Conservation (phyloP, 2,888 invertebrate genomes). For the Hyppa rectilinea region DNA sequence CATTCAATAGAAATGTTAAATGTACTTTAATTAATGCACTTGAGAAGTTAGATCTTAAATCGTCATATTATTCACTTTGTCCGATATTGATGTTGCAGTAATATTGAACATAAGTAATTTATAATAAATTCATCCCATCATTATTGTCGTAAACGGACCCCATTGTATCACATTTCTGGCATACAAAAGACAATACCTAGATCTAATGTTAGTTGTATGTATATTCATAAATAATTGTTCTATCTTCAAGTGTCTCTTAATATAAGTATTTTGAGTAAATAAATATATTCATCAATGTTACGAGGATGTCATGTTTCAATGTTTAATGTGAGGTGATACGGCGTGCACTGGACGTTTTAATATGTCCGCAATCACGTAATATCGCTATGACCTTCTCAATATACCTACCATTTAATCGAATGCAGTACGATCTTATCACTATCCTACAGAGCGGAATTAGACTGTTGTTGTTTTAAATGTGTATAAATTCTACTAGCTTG, state of each 20-base stretch:
- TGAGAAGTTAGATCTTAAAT: slow-evolving; percentile 78
- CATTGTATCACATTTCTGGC: slow-evolving; percentile 87
- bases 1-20: slow-evolving; percentile 77
- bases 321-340: slow-evolving; percentile 75
- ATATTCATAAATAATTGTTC: slow-evolving; percentile 90
- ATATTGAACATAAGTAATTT: slow-evolving; percentile 77
- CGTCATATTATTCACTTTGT: slow-evolving; percentile 74
- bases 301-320: slow-evolving; percentile 78
- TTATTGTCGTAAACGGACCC: slow-evolving; percentile 80
- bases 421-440: slow-evolving; percentile 71
- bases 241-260: slow-evolving; percentile 90
- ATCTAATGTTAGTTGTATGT: slow-evolving; percentile 90
- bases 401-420: slow-evolving; percentile 70
- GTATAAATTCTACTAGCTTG: slow-evolving; percentile 73
- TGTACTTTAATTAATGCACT: slow-evolving; percentile 80
- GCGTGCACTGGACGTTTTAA: slow-evolving; percentile 51
- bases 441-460: slow-evolving; percentile 74
- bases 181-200: slow-evolving; percentile 91
- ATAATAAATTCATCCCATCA: slow-evolving; percentile 73
- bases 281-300: slow-evolving; percentile 83
- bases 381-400: slow-evolving; percentile 65
- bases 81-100: slow-evolving; percentile 83
- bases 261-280: slow-evolving; percentile 88
- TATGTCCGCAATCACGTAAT: slow-evolving; percentile 52
- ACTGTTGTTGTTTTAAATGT: slow-evolving; percentile 81